phyloP scores from a whole-genome alignment of 1,140 invertebrate genomes.

The Polypedilum vanderplanki region DNA sequence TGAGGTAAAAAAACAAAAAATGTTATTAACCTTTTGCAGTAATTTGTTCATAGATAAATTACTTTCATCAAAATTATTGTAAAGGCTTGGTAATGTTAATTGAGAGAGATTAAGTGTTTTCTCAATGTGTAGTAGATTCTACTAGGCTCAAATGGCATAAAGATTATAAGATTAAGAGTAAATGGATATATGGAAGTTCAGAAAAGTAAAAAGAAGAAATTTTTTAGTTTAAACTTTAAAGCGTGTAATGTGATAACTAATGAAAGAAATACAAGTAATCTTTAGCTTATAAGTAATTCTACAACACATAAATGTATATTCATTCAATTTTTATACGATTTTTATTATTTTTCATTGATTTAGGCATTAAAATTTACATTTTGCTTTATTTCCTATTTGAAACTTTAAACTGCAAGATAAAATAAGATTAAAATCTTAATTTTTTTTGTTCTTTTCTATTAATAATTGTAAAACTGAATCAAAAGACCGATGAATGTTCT shows the following conservation, averaged over 20 bases:
- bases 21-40: no score
- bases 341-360: no score
- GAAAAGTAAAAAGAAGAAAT: neutral
- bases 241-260: constrained; percentile 27
- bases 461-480: no score
- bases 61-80: no score
- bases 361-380: no score
- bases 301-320: no score
- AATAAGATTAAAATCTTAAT: neutral
- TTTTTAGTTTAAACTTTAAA: constrained; percentile 28
- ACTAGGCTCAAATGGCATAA: neutral
- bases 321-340: no score
- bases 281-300: neutral
- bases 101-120: no score
- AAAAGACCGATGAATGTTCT: constrained; percentile 10
- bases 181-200: constrained; percentile 22
- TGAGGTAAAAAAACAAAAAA: no score
- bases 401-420: constrained; percentile 8
- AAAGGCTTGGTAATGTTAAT: no score
- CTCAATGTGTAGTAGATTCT: neutral
- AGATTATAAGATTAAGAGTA: constrained; percentile 22
- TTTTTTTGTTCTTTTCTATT: no score
- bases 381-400: neutral
- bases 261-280: neutral
- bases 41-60: no score